Percentiles rank a stretch among this genome's conserved stretches.
Conservation (phyloP, 2,797 vertebrate species). For the Podarcis lilfordi region DNA sequence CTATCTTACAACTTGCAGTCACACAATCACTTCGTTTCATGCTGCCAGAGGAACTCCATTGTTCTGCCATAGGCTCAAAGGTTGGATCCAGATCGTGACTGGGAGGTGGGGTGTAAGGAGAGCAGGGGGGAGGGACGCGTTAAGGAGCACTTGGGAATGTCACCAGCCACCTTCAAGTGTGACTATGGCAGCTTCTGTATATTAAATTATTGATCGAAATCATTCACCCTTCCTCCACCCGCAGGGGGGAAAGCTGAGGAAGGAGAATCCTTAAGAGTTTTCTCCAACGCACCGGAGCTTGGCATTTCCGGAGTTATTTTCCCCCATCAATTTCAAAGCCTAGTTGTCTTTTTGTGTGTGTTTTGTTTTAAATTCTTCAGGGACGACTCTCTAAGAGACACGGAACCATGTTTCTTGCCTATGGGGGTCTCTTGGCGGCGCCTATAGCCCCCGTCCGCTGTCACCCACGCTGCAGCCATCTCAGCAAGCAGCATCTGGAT, state of each 20-base stretch:
- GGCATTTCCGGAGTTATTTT: rapidly evolving
- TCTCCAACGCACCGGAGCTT: rapidly evolving
- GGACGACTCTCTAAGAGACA: constrained; percentile 6
- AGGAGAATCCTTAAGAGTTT: neutral
- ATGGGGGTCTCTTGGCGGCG: constrained; percentile 20
- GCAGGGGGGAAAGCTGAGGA: neutral
- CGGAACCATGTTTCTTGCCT: neutral
- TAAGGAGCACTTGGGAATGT: neutral
- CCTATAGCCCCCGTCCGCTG: constrained; percentile 48
- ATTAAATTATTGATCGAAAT: rapidly evolving
- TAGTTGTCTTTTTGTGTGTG: rapidly evolving
- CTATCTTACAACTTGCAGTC: neutral
- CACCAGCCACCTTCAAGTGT: rapidly evolving
- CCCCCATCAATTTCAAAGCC: neutral
- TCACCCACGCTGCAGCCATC: constrained; percentile 65
- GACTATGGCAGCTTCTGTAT: neutral
- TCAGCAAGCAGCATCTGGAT: constrained; percentile 74
- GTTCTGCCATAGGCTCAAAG: neutral
- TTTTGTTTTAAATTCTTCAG: neutral
- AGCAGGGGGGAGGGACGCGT: neutral
- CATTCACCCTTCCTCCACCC: rapidly evolving
- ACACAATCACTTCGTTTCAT: too few relatives aligned
- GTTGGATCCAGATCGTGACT: neutral
- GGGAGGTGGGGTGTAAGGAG: neutral
- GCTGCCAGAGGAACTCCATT: neutral